These are phyloP conservation scores for Trissoscelio sp. DNA, from an alignment of 2,888 invertebrate species.

Conservation along the genomic window DNA sequence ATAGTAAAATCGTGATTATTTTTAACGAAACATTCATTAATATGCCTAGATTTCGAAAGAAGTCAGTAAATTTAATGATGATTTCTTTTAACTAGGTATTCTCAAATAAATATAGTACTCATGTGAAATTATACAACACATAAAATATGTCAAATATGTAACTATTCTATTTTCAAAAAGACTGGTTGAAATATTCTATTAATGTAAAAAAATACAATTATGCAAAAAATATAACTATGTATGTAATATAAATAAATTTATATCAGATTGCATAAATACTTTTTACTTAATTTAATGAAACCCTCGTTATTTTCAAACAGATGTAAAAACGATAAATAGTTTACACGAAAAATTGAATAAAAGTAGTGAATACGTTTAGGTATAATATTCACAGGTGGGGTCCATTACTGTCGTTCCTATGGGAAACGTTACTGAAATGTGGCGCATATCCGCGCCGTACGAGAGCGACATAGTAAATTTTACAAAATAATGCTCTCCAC, in stretches of 20 bases:
- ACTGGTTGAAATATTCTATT: too few relatives aligned
- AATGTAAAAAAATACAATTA: too few relatives aligned
- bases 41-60: too few relatives aligned
- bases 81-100: not conserved
- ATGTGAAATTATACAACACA: too few relatives aligned
- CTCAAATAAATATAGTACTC: not conserved
- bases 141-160: too few relatives aligned
- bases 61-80: not conserved
- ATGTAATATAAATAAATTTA: too few relatives aligned
- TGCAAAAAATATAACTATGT: too few relatives aligned
- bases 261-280: too few relatives aligned
- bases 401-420: constrained; percentile 56
- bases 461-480: constrained; percentile 74
- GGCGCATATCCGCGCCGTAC: constrained; percentile 62
- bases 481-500: constrained; percentile 76
- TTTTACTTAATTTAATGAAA: too few relatives aligned
- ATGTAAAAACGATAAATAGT: too few relatives aligned
- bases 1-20: constrained; percentile 46
- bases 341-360: constrained; percentile 8
- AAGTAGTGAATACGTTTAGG: constrained; percentile 6
- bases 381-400: constrained; percentile 43
- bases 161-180: too few relatives aligned
- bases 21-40: constrained; percentile 38
- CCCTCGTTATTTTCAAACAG: too few relatives aligned
- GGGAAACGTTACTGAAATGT: constrained; percentile 64